Evolutionary conservation across 1,140 invertebrate species (phyloP).

Genomic region (Lysiphlebus fabarum): DNA sequence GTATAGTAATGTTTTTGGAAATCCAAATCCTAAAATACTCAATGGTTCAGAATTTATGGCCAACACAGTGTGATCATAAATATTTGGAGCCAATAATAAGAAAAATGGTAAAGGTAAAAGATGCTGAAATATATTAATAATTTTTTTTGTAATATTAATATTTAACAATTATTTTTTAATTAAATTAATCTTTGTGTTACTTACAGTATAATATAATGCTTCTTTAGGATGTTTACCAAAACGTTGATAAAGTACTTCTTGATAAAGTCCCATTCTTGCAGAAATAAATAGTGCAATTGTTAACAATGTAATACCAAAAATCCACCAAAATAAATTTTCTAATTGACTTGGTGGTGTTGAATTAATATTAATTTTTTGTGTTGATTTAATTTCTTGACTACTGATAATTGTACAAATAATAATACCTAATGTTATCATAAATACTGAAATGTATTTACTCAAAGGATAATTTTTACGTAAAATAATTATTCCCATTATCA

Average conservation of each 20-base stretch:
- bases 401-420: conserved; percentile 89
- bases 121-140: conserved; percentile 62
- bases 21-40: conserved; percentile 47
- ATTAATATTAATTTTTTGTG: conserved; percentile 29
- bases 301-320: conserved; percentile 78
- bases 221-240: conserved; percentile 94
- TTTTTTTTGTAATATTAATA: conserved; percentile 2
- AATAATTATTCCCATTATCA: conserved; percentile 91
- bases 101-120: conserved; percentile 85
- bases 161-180: neutral
- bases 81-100: conserved; percentile 69
- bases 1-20: conserved; percentile 78
- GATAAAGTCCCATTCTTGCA: conserved; percentile 94
- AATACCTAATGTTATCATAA: conserved; percentile 91
- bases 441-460: conserved; percentile 87
- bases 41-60: conserved; percentile 60
- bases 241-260: conserved; percentile 82
- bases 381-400: conserved; percentile 62
- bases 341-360: conserved; percentile 36
- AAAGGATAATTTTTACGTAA: conserved; percentile 80
- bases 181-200: conserved; percentile 17
- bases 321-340: conserved; percentile 78
- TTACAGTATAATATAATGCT: conserved; percentile 87
- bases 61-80: conserved; percentile 68
- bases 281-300: conserved; percentile 89